Evolutionary conservation across 2,113 vertebrate species (phyloP), one percentile per base, ranked within the genome.

Genomic region (Thamnaconus septentrionalis): DNA sequence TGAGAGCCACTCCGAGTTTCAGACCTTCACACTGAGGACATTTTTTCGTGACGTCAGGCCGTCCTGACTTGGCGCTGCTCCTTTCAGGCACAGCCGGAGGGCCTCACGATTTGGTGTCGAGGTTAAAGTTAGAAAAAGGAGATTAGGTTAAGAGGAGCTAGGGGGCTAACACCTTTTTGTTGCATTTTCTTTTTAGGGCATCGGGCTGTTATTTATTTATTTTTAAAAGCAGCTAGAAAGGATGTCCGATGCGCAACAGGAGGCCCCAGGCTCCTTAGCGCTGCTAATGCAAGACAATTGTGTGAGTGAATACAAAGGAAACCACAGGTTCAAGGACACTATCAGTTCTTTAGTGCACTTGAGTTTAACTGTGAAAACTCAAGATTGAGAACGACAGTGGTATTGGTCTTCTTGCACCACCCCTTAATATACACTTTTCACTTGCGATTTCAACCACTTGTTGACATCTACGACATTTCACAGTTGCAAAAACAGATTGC

Each of bases 1-100:
- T 65, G 59, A 76, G 69, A 81, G 76, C 72, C 69, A 78, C 75
- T 78, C 73, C 75, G 7, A 73, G 71, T 64, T 69, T 70, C 7
- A 71, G 66, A 75, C 55, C 66, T 83, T 67, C 59, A 56, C 40
- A 76, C 67, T 44, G 71, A 71, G 70, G 72, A 61, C 66, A 50
- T 62, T 55, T 31, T 31, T 71, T 69, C 75, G 80, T 71, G 76
- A 67, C 41, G 53, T 69, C 50, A 71, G 71, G 78, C 66, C 61
- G 53, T 61, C 56, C 45, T 51, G 61, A 69, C 62, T 48, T n/a
- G 39, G 51, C 57, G 41, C 51, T 47, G 11, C 12, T 47, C 41
- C 59, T 67, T 66, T 4, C 9, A 53, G 71, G 46, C 2, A 9
- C 40, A 7, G 51, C 53, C 41, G 41, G 7, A 46, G 5, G 39